A percentile compares a stretch with the other conserved stretches of the same genome.
These are phyloP conservation scores for Microctonus hyperodae DNA, from an alignment of 2,888 invertebrate genomes.

Conservation along the genomic window DNA sequence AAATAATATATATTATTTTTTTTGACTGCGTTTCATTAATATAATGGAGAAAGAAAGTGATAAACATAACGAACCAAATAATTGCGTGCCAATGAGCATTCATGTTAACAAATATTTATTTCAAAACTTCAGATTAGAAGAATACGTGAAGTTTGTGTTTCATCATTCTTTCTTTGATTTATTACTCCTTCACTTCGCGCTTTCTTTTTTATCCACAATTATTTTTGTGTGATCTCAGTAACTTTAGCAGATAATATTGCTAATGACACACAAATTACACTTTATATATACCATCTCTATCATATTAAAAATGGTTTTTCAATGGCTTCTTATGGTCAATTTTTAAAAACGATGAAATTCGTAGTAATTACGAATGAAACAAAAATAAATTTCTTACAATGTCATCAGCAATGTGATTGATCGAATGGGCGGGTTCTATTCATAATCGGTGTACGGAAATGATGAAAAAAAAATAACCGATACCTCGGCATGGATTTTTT, in stretches of 20 bases:
- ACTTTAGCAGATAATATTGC: neutral
- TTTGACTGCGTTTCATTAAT: neutral
- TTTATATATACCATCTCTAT: neutral
- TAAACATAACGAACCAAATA: conserved; percentile 38
- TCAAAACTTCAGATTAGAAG: neutral
- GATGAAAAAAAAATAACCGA: neutral
- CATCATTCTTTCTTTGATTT: neutral
- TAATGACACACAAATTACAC: neutral
- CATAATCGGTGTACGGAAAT: neutral
- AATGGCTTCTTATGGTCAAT: neutral
- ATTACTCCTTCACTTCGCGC: neutral
- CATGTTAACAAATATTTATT: conserved; percentile 4
- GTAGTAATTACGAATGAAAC: neutral
- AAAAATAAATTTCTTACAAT: neutral
- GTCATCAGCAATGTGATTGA: neutral
- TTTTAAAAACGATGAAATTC: neutral
- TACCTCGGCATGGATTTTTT: neutral
- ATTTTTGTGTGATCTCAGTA: neutral
- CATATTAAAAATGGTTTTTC: neutral
- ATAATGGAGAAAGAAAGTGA: conserved; percentile 23
- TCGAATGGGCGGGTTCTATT: conserved; percentile 2
- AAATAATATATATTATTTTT: neutral
- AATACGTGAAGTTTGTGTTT: neutral
- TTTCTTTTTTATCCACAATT: neutral
- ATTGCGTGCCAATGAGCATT: conserved; percentile 40